phyloP scores from a whole-genome alignment of 2,113 vertebrate genomes.

The Lanius collurio region DNA sequence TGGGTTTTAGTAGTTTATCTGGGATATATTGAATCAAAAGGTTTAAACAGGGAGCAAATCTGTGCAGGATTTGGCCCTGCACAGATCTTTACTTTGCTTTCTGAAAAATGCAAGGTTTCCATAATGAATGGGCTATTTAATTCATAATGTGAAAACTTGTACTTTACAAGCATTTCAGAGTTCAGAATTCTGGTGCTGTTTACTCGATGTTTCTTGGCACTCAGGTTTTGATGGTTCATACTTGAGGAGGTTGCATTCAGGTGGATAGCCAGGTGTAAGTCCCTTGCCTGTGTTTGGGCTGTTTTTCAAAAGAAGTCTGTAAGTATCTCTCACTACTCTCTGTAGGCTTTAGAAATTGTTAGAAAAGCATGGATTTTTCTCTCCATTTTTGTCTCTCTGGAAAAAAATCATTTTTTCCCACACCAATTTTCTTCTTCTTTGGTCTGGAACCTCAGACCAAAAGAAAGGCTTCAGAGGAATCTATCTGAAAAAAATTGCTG shows the following conservation, averaged over 20 bases:
- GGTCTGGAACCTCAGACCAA: not conserved
- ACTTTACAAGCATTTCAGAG: not conserved
- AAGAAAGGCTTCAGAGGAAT: not conserved
- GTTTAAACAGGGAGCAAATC: not conserved
- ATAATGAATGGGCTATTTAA: not conserved
- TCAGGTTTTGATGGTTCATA: not conserved
- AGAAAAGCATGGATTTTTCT: fast-evolving
- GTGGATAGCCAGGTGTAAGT: not conserved
- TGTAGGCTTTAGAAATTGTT: not conserved
- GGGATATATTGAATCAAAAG: not conserved
- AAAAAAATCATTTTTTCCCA: not conserved
- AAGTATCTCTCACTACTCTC: not conserved
- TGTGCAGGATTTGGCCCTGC: not conserved
- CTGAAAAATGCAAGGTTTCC: not conserved
- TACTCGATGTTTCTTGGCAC: not conserved
- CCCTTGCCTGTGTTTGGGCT: not conserved
- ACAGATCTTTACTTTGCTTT: not conserved
- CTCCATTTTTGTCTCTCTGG: not conserved
- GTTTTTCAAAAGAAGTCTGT: not conserved
- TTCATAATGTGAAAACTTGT: not conserved
- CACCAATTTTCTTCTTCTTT: not conserved
- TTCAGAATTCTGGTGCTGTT: not conserved
- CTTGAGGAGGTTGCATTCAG: not conserved
- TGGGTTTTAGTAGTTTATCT: not conserved
- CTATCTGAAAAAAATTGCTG: not conserved